Base-by-base conservation (phyloP, 64 coral and sea anemone genomes). In the Pachyseris speciosa region DNA sequence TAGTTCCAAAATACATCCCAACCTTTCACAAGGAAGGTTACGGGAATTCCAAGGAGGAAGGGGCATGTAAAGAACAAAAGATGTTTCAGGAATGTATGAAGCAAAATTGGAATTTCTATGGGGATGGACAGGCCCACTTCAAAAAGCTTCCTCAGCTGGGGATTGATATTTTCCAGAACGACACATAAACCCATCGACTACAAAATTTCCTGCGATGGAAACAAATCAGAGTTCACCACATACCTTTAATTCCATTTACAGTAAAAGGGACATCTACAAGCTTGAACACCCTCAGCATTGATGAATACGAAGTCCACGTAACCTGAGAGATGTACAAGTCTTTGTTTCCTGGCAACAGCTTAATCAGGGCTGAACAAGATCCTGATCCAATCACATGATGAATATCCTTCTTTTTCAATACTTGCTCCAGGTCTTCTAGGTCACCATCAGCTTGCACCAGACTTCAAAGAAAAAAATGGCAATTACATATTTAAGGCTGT, bases 241-340 rank as follows among this genome's bases (percentile, higher is more conserved):
- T 36, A 98, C 96, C 96, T 92, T 41, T 85, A 38, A 40, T 85
- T 67, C 78, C 77, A 61, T 50, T 92, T 28, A 64, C 43, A 16
- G 70, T 88, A 27, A 99, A 89, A 41, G 74, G 73, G 43, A 95
- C 48, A 44, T 99, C 93, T 60, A 95, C 93, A 24, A 99, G 64
- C 38, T 99, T 99, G 57, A 95, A 99, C 28, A 99, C 71, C 70
- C 90, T 84, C 48, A 99, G 28, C 90, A 99, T 68, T 8, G 17
- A 5, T 20, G 83, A 33, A 16, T 90, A 93, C 24, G 52, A 40
- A 55, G 15, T 51, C 97, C 97, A 99, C 9, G 97, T 99, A 9
- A 93, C 97, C 12, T 99, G 97, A 22, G 97, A 99, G n/a, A 95
- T 99, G 45, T 87, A 87, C 30, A 99, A 37, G n/a, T 99, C 97